Conservation (phyloP, 2,797 vertebrate species). For the Furcifer pardalis region DNA sequence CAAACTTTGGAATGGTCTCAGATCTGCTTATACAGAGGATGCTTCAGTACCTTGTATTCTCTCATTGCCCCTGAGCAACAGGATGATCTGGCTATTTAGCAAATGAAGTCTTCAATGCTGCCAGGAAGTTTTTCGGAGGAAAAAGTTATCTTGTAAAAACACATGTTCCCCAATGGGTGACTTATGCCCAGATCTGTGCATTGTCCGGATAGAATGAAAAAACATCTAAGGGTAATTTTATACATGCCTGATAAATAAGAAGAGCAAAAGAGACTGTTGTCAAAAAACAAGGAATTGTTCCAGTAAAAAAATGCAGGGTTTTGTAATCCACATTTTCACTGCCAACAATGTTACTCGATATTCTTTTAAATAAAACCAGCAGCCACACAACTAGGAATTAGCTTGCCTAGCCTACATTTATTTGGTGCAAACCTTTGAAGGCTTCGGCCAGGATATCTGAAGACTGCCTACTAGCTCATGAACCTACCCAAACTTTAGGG, state of each 20-base stretch:
- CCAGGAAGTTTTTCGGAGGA: not conserved
- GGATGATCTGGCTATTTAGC: conserved; percentile 7
- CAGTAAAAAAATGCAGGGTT: not conserved
- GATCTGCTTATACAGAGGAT: conserved; percentile 33
- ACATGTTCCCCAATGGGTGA: not conserved
- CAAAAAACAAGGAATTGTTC: not conserved
- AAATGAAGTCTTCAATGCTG: conserved; percentile 13
- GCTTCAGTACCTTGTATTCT: conserved; percentile 20
- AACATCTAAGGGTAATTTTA: not conserved
- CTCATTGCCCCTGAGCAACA: not conserved
- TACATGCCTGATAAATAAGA: not conserved
- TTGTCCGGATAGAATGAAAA: not conserved
- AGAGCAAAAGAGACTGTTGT: not conserved
- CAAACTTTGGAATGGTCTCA: conserved; percentile 21
- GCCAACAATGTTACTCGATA: not conserved
- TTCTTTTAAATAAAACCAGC: not conserved
- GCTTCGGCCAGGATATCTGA: not conserved
- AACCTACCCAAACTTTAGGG: not conserved
- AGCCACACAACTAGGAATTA: not conserved
- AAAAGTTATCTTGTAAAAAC: not conserved
- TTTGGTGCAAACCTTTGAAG: not conserved
- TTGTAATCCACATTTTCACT: not conserved
- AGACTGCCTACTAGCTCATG: not conserved
- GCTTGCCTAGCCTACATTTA: not conserved
- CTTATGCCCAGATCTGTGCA: not conserved